Conservation (phyloP, 2,113 vertebrate genomes). For the Nansenia antarctica region DNA sequence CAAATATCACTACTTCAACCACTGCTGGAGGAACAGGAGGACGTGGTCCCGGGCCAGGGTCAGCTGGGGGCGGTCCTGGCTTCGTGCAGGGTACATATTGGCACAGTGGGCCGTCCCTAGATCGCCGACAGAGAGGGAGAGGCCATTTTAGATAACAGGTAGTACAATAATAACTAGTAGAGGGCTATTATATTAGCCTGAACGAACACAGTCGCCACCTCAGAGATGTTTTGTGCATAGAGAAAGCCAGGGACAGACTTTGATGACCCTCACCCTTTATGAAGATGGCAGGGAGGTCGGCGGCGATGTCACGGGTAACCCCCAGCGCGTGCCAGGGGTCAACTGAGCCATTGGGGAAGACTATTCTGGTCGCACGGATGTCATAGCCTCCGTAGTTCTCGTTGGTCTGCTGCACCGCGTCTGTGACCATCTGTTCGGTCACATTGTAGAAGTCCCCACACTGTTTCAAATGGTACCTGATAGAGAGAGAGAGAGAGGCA, state of each 20-base stretch:
- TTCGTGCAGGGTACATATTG: constrained; percentile 67
- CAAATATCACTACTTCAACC: constrained; percentile 57
- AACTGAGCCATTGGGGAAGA: constrained; percentile 72
- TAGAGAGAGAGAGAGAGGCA: background rate
- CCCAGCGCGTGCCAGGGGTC: constrained; percentile 72
- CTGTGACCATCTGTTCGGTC: constrained; percentile 48
- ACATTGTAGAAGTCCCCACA: constrained; percentile 62
- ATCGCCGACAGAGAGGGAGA: constrained; percentile 19
- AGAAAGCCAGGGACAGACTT: too few species aligned
- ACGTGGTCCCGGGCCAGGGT: constrained; percentile 59
- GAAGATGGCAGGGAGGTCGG: constrained; percentile 66
- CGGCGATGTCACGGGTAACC: constrained; percentile 59
- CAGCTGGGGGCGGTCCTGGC: constrained; percentile 63
- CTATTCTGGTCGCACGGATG: constrained; percentile 55
- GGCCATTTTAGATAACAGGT: background rate
- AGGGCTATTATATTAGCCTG: background rate
- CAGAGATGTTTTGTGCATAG: too few species aligned
- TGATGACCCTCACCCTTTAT: constrained; percentile 65
- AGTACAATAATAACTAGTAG: background rate
- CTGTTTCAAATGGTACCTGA: constrained; percentile 59
- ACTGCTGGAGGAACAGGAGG: constrained; percentile 65
- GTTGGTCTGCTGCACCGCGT: constrained; percentile 62
- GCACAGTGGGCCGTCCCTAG: constrained; percentile 73
- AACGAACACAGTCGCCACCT: background rate
- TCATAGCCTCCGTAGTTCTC: constrained; percentile 65